Evolutionary conservation across 2,113 vertebrate species (phyloP).

Genomic region (Mionectes macconnelli): DNA sequence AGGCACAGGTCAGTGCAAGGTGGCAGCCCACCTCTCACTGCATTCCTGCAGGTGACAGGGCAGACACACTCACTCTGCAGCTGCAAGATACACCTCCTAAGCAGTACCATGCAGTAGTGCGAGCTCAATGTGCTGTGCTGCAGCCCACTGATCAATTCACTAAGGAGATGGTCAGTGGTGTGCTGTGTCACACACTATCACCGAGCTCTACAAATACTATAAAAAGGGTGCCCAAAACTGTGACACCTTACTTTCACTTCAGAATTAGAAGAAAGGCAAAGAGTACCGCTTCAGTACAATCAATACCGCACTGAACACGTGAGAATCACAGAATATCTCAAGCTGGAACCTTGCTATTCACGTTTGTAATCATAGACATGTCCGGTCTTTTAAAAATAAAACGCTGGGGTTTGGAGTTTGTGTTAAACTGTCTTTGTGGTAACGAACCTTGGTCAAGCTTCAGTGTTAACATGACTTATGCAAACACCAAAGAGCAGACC

Average conservation of each 20-base stretch:
- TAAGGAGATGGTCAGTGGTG: not conserved
- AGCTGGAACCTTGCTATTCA: not conserved
- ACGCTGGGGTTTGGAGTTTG: not conserved
- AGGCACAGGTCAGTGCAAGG: not conserved
- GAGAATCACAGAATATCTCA: not conserved
- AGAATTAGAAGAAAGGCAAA: not conserved
- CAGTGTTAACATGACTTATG: not conserved
- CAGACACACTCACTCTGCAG: not conserved
- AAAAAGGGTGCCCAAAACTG: not conserved
- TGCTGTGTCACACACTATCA: not conserved
- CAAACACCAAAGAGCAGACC: not conserved
- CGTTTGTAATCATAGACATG: not conserved
- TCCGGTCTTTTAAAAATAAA: not conserved
- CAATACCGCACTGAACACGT: not conserved
- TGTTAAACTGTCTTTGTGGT: not conserved
- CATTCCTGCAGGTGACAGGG: not conserved
- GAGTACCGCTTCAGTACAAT: not conserved
- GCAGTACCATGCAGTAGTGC: not conserved
- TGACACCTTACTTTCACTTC: not conserved
- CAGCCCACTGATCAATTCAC: rapidly evolving
- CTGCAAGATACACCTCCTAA: not conserved
- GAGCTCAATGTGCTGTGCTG: rapidly evolving
- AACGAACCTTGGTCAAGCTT: not conserved
- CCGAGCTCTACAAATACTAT: not conserved
- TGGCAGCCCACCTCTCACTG: not conserved